Percentiles rank a stretch among this genome's conserved stretches.
These are phyloP conservation scores for Hydrozoanthus tunicans DNA, from an alignment of 64 coral and sea anemone genomes.

Conservation along the genomic window DNA sequence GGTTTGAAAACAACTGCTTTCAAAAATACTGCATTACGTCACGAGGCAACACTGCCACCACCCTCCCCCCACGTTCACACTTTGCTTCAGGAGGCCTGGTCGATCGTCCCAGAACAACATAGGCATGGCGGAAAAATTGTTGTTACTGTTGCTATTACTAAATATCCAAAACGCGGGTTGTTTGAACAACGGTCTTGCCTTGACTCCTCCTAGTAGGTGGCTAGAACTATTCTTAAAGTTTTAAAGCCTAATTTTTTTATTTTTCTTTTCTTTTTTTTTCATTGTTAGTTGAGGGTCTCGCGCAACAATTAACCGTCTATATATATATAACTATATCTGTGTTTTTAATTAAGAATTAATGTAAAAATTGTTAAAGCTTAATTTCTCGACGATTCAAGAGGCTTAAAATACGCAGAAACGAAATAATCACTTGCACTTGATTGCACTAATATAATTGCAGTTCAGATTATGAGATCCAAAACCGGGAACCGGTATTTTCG, in stretches of 20 bases:
- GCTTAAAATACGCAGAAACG: too few relatives aligned
- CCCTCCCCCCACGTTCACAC: neutral
- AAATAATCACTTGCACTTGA: too few relatives aligned
- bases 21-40: slow-evolving; percentile 15
- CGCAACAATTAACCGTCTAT: too few relatives aligned
- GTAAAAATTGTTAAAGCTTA: neutral
- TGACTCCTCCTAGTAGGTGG: slow-evolving; percentile 52
- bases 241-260: neutral
- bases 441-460: too few relatives aligned
- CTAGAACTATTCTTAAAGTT: neutral
- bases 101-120: neutral
- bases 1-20: neutral
- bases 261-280: neutral
- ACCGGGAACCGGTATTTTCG: too few relatives aligned
- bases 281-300: neutral
- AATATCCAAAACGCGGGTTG: neutral
- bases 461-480: too few relatives aligned
- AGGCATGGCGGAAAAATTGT: slow-evolving; percentile 16
- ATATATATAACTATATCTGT: too few relatives aligned
- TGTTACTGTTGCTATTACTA: slow-evolving; percentile 8
- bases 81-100: neutral
- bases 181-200: slow-evolving; percentile 37
- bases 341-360: too few relatives aligned
- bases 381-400: too few relatives aligned
- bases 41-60: neutral